Base-by-base conservation (phyloP, 37 sponge, comb jelly and placozoan species). In the Haliclona indistincta region DNA sequence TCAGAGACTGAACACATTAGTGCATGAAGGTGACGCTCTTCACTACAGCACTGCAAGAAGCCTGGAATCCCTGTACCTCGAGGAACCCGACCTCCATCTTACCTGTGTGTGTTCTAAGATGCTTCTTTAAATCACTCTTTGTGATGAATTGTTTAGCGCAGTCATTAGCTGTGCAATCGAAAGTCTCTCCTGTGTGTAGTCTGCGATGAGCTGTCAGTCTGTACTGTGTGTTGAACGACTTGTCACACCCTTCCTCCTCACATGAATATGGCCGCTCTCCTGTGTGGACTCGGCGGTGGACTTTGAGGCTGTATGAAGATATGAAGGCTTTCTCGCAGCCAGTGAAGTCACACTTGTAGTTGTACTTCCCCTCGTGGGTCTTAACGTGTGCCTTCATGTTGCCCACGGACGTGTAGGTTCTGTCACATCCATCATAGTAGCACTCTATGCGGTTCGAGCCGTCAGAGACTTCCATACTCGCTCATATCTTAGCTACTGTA, bases 121-220 rank as follows among this genome's bases (percentile, higher is more conserved):
- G 95, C 42, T 90, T 94, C 64, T 84, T 79, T 10, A 94, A 64
- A 37, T 94, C 95, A 76, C 95, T 91, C 29, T 55, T 69, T 35
- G 95, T 94, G 25, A 85, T 94, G 71, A 87, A 94, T 68, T 84
- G 80, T 41, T 94, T 94, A 28, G 25, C 33, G 55, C 95, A 94
- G 29, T 75, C 47, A 45, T 81, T 73, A 44, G 38, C 63, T 32
- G 74, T 55, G 38, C 95, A 94, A 33, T 79, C 68, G 74, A 94
- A 94, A 11, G 89, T 91, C 15, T 94, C 62, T n/a, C 95, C 95
- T 19, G 91, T 74, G 55, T 94, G 95, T 28, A 91, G 25, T 2
- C 95, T 44, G 44, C 84, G 74, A 55, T 94, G 95, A 34, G 95
- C 91, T 28, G 56, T 86, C 40, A 94, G 85, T 43, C 95, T 56